Evolutionary conservation across 2,888 invertebrate genomes (phyloP), one percentile per base, ranked within the genome.

Genomic region (Eupeodes luniger): DNA sequence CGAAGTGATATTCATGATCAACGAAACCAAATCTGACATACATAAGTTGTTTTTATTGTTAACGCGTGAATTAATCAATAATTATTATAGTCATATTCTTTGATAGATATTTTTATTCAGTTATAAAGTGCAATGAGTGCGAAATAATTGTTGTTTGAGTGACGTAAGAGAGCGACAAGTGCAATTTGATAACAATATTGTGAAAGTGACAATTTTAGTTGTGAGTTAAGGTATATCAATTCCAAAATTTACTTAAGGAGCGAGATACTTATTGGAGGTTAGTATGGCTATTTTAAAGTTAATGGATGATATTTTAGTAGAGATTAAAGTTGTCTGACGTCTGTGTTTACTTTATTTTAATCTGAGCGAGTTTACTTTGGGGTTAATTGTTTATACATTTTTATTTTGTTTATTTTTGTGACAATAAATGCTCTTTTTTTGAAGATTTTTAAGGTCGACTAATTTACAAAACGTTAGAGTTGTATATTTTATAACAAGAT

Each of bases 291-390:
- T 40, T 40, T 40, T 9, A 40, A 40, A 9, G 36, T 40, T 61
- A 27, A 19, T 19, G 19, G 2, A 27, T 1, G 16, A 10, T n/a
- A 40, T 40, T 5, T 3, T 3, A 40, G 40, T 40, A 7, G 1
- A n/a, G 5, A n/a, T 5, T 36, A 36, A 16, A 12, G 12, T 16
- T 61, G 40, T 36, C 40, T 62, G 16, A 6, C 36, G 40, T 36
- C 40, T 62, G 16, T 44, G 40, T 62, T 44, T 62, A 62, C 62
- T 44, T 62, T 62, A 62, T 16, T 62, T 16, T 40, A 40, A 62
- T 19, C 16, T 62, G 40, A 62, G 16, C 40, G 61, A 61, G 10
- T 40, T 61, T 61, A 61, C 4, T 36, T 36, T 36, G 10, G 0
- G 16, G 40, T 62, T 16, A 40, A 16, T 61, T 11, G 11, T 11